Conservation (phyloP, 2,888 invertebrate genomes). For the Drosophila rubida region DNA sequence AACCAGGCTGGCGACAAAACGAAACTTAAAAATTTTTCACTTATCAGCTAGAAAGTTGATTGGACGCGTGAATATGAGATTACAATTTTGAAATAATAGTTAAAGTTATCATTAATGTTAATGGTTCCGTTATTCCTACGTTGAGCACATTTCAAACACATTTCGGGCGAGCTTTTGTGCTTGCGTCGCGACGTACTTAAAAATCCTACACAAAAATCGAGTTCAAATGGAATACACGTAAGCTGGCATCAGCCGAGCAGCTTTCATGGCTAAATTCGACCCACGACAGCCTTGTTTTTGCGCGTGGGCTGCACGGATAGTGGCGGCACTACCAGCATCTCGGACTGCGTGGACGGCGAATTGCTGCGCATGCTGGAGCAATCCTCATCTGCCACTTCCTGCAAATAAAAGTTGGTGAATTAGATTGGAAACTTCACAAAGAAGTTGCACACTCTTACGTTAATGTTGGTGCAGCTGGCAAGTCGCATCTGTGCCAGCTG, state of each 20-base stretch:
- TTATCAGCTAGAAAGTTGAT: conserved; percentile 41
- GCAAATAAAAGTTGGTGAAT: conserved; percentile 41
- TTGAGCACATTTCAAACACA: conserved; percentile 30
- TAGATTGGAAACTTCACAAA: not conserved
- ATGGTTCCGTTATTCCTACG: conserved; percentile 19
- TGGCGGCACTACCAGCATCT: conserved; percentile 89
- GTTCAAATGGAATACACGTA: conserved; percentile 67
- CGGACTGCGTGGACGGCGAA: conserved; percentile 86
- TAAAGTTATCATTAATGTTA: conserved; percentile 19
- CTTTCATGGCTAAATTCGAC: conserved; percentile 82
- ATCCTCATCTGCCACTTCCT: conserved; percentile 90
- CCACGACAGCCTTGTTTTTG: conserved; percentile 90
- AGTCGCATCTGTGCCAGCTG: conserved; percentile 94
- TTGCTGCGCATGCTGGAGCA: conserved; percentile 79
- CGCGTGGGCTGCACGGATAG: conserved; percentile 94
- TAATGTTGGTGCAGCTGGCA: conserved; percentile 94
- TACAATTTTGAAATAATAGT: conserved; percentile 31
- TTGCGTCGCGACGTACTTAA: conserved; percentile 26
- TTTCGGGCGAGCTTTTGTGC: conserved; percentile 25
- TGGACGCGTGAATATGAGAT: conserved; percentile 58
- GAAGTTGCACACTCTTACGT: conserved; percentile 86
- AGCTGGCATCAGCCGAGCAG: conserved; percentile 9
- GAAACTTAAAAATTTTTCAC: conserved; percentile 49
- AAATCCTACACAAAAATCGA: conserved; percentile 32
- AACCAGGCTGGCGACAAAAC: conserved; percentile 27